Evolutionary conservation across 2,113 vertebrate genomes (phyloP), one percentile per base, ranked within the genome.

Genomic region (Silurus meridionalis): DNA sequence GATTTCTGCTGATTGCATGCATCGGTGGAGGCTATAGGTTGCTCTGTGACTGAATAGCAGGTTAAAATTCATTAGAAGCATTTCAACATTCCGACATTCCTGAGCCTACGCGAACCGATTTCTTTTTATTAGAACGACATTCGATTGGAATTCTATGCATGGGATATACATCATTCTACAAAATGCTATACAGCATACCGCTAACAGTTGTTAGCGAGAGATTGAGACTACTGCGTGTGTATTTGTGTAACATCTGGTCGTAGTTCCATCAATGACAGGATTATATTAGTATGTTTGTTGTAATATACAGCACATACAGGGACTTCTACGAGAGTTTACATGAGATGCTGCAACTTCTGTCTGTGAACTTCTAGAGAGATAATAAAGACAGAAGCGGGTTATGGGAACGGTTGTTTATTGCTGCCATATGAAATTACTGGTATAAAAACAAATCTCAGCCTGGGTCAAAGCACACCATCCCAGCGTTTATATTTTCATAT

Each of bases 1-100:
- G 84, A 66, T 79, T 79, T 79, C 23, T 53, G 48, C 55, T 67
- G 84, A 58, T 85, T 80, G 15, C n/a, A 1, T 64, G 72, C 23
- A 28, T 8, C 11, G 28, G 7, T 46, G 74, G 37, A 57, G 75
- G 60, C 19, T 17, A 5, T 17, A 55, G n/a, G 46, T 66, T 69
- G 21, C 78, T 37, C 21, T 4, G 48, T 28, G 64, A 71, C 82
- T 83, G 52, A 71, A 71, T 83, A 23, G 25, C n/a, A 58, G 82
- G n/a, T 19, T 28, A 28, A 7, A 25, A 57, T 66, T 14, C 23
- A 14, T 55, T 78, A 11, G n/a, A 77, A 64, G 50, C 55, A 53
- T 46, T 37, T 14, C 5, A 8, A 19, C 55, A 60, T 11, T 50
- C 53, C 23, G 23, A 6, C 37, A 25, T 52, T 82, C 46, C 21